These are phyloP conservation scores for Junonia oenone DNA, from an alignment of 2,888 invertebrate genomes.

Conservation along the genomic window DNA sequence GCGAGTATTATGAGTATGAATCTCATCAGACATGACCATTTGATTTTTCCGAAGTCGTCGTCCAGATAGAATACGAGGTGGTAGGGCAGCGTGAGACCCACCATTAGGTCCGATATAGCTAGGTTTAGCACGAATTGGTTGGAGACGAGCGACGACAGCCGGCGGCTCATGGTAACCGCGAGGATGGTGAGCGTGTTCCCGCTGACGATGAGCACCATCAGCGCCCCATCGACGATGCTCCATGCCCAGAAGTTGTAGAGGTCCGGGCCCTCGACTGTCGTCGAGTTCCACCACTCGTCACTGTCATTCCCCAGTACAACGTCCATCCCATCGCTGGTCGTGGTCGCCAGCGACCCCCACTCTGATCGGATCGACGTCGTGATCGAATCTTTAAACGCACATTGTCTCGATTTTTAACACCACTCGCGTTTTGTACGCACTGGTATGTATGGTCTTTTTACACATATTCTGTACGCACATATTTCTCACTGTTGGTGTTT, in stretches of 20 bases:
- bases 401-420: conserved; percentile 54
- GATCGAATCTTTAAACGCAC: conserved; percentile 56
- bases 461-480: conserved; percentile 31
- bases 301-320: conserved; percentile 63
- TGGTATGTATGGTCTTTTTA: conserved; percentile 40
- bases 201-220: conserved; percentile 83
- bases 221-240: conserved; percentile 82
- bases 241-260: conserved; percentile 79
- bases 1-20: conserved; percentile 87
- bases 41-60: conserved; percentile 78
- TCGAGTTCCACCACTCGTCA: conserved; percentile 56
- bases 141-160: conserved; percentile 84
- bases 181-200: conserved; percentile 88
- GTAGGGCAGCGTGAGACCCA: conserved; percentile 87
- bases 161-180: conserved; percentile 84
- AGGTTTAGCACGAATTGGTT: conserved; percentile 89
- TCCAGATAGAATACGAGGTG: conserved; percentile 87
- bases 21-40: conserved; percentile 83
- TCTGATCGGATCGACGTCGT: conserved; percentile 67
- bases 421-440: conserved; percentile 47
- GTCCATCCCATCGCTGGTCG: conserved; percentile 77
- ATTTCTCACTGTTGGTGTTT: conserved; percentile 12
- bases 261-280: conserved; percentile 47
- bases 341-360: conserved; percentile 70
- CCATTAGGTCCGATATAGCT: conserved; percentile 88